Evolutionary conservation across 2,113 vertebrate species (phyloP), one percentile per base, ranked within the genome.

Genomic region (Amphilophus citrinellus): DNA sequence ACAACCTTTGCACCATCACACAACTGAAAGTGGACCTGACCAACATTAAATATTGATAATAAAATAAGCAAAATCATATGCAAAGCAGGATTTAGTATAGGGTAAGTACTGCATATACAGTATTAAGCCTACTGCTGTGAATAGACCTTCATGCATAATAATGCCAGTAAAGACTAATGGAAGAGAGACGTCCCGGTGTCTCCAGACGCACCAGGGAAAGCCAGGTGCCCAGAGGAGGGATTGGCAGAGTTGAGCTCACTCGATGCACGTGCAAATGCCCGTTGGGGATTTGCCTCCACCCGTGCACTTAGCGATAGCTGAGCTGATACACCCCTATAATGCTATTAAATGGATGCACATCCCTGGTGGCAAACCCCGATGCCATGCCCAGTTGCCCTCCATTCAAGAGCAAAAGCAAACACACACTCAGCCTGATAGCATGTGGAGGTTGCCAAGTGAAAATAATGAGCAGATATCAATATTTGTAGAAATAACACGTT

Each of bases 291-390:
- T 75, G 59, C 76, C 61, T 83, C 77, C 76, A 80, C 65, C 58
- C 7, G 10, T 77, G 80, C 66, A 80, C 62, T 77, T 77, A 78
- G 71, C 1, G 85, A 87, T 84, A 80, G 73, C 87, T 7, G 85
- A 84, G 84, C 80, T 89, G 87, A 90, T 91, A 84, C 82, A 79
- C 83, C 81, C 58, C 35, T 62, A 84, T 94, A 93, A 93, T 91
- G 65, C 66, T 71, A 79, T 90, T 88, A 92, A 89, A 87, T 18
- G 79, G 42, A 89, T 89, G 79, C 88, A 84, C 76, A 73, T 89
- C 83, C 53, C 82, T 66, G 76, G 80, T 86, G 80, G 82, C 30
- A 66, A 58, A 73, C 68, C 35, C 86, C 89, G 79, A 91, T 81
- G 53, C 82, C 83, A 56, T 42, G 86, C 68, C 53, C 87, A 56